Base-by-base conservation (phyloP, 2,888 invertebrate genomes). In the Piscicola geometra region DNA sequence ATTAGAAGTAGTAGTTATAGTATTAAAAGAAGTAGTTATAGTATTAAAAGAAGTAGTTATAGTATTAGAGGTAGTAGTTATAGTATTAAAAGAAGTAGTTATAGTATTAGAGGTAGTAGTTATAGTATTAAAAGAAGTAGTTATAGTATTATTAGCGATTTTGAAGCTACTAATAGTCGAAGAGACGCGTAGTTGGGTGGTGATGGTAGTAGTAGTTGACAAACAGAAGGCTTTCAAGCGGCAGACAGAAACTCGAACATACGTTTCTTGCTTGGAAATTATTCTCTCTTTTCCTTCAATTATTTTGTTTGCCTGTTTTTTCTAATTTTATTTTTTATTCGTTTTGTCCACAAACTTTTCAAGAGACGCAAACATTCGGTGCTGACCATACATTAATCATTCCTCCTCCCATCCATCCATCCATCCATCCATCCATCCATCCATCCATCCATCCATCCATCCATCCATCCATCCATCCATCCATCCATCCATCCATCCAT, bases 391-490 rank as follows among this genome's bases (percentile, higher is more conserved):
- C 60, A 56, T 56, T 56, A 56, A 56, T 56, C 60, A 56, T 5
- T 56, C n/a, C 60, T 56, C n/a, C 12, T 25, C 60, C 60, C 9
- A 56, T 5, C 25, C 25, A 56, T 25, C n/a, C 25, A 25, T 15
- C 3, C n/a, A 5, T 56, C n/a, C 60, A 56, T 18, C 25, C 60
- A 56, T 25, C 60, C 68, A 68, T 68, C 3, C 5, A 56, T 56
- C n/a, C 60, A 56, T 18, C 25, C 60, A 56, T 25, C 60, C 68
- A 68, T 68, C n/a, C 68, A 68, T 68, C n/a, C 68, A 68, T 68
- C n/a, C 9, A 28, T 18, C 9, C 30, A 30, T 68, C 9, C 30
- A 33, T 68, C 9, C 30, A 68, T 68, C n/a, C 68, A 33, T 68
- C n/a, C 68, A 68, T 68, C n/a, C 9, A 25, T 66, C 15, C 66